Conservation (phyloP, 2,888 invertebrate genomes). For the Drosophila trichaetosa region DNA sequence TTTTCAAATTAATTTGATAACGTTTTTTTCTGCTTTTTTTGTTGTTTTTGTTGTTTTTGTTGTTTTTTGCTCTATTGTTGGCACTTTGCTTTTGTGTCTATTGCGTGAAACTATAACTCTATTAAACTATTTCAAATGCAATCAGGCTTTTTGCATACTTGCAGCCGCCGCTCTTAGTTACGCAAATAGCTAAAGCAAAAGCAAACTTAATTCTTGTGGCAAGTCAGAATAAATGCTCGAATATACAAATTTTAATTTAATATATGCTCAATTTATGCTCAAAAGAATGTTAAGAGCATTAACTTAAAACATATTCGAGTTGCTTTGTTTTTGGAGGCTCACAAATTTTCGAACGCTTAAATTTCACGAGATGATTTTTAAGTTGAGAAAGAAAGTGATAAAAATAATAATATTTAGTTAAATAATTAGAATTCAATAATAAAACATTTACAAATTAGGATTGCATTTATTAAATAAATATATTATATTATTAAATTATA, state of each 20-base stretch:
- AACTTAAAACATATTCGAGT: neutral
- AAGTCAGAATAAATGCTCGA: neutral
- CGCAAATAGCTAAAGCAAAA: neutral
- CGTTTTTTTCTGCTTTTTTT: constrained; percentile 39
- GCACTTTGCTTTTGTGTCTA: constrained; percentile 10
- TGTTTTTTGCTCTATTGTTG: constrained; percentile 19
- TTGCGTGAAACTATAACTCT: constrained; percentile 28
- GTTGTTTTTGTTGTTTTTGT: constrained; percentile 2
- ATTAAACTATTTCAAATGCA: constrained; percentile 27
- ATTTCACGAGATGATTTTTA: neutral
- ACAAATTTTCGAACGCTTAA: neutral
- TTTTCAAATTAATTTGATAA: constrained; percentile 79
- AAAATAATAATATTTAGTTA: neutral
- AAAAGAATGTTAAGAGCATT: neutral
- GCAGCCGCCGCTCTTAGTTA: neutral
- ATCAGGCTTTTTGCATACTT: constrained; percentile 42
- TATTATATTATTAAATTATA: no score
- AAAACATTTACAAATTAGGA: accelerated
- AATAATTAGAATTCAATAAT: neutral
- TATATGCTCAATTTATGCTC: neutral
- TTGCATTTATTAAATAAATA: neutral
- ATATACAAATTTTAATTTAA: neutral
- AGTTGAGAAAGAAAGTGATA: neutral
- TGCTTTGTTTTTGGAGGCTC: neutral
- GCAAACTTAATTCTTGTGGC: neutral